phyloP scores from a whole-genome alignment of 2,888 invertebrate species.

The Carcina quercana region DNA sequence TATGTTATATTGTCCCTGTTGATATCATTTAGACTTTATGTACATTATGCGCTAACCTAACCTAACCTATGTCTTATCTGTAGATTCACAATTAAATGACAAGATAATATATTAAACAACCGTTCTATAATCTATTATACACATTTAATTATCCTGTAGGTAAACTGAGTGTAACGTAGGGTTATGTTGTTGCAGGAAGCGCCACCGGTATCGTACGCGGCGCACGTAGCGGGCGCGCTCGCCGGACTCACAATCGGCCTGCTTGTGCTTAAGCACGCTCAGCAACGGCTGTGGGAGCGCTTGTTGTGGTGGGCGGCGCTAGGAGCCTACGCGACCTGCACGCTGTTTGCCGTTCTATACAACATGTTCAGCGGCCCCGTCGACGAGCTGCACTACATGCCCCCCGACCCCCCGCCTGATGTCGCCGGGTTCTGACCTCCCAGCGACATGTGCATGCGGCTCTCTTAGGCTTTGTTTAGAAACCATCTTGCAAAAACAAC shows the following conservation, averaged over 20 bases:
- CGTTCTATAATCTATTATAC: too few relatives aligned
- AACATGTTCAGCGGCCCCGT: slow-evolving; percentile 86
- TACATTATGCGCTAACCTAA: too few relatives aligned
- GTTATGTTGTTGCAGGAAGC: too few relatives aligned
- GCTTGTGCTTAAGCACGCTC: slow-evolving; percentile 94
- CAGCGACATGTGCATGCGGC: slow-evolving; percentile 7
- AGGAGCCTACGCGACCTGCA: slow-evolving; percentile 94
- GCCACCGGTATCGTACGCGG: slow-evolving; percentile 94
- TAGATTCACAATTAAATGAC: too few relatives aligned
- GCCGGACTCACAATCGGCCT: slow-evolving; percentile 96
- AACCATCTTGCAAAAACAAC: too few relatives aligned
- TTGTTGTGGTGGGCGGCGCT: slow-evolving; percentile 96
- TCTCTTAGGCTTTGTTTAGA: slow-evolving; percentile 20
- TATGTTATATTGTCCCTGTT: too few relatives aligned
- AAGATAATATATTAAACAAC: too few relatives aligned
- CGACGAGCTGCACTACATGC: slow-evolving; percentile 67
- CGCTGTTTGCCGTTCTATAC: slow-evolving; percentile 93
- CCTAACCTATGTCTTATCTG: too few relatives aligned
- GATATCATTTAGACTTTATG: too few relatives aligned
- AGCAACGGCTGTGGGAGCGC: slow-evolving; percentile 94
- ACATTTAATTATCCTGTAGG: too few relatives aligned
- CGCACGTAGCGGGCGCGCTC: slow-evolving; percentile 95
- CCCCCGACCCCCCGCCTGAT: slow-evolving; percentile 61
- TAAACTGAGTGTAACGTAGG: too few relatives aligned
- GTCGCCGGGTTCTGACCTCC: slow-evolving; percentile 48